Base-by-base conservation (phyloP, 53 echinoderm and acorn worm genomes). In the Paracentrotus lividus region DNA sequence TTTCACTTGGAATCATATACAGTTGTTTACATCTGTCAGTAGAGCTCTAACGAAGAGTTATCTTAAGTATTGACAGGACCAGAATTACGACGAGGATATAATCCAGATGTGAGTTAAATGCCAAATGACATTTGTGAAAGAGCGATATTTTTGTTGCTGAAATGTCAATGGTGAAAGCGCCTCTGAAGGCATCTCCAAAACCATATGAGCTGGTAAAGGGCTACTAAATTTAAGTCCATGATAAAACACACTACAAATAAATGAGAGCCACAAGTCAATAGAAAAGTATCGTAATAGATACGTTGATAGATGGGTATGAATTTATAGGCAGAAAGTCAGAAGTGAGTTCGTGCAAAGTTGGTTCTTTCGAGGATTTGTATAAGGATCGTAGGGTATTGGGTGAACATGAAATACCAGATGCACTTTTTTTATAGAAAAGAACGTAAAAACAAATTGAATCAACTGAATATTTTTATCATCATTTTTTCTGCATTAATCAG, bases 111-210 rank as follows among this genome's bases (percentile, higher is more conserved):
- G 81, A 47, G 24, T 26, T 14, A 61, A 65, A 89, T 89, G 64
- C 38, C 60, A 38, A 42, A 61, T 44, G 89, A 27, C 89, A 64
- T 89, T 89, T 89, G 54, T 59, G 89, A 64, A 89, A 42, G 65
- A 89, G 89, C 65, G 43, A 64, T 36, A 57, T 55, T 87, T 57
- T 56, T 29, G 23, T 36, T 16, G 27, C 12, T 87, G 87, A 87
- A 87, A 87, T 87, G 87, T 87, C 87, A 87, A 87, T 87, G 54
- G 87, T 36, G 31, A 33, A 87, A 57, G 54, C 56, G 87, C 54
- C 55, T 87, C 57, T 56, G 87, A 87, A 32, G 33, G 57, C 40
- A 55, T 87, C 6, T 49, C 23, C 14, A 56, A 34, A 57, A 85
- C 85, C 23, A 81, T 45, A 81, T 8, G 81, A 42, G 76, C 36